Conservation (phyloP, 2,113 vertebrate species). For the Aythya baeri region DNA sequence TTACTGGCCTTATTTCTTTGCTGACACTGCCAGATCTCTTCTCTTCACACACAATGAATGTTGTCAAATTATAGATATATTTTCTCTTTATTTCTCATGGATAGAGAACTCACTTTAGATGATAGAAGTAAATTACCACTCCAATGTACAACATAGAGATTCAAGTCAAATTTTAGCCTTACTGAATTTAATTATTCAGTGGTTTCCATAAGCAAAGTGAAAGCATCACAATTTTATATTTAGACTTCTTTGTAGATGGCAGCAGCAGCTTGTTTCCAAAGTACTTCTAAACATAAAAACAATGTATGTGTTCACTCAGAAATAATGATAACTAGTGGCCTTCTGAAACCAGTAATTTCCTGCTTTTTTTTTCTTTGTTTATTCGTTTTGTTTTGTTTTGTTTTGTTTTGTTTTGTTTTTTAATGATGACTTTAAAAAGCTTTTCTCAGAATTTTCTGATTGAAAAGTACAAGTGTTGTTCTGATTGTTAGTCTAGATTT, state of each 20-base stretch:
- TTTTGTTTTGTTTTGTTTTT: not conserved
- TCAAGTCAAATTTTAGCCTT: constrained; percentile 51
- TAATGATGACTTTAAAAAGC: not conserved
- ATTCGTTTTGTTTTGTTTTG: not conserved
- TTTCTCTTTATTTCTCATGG: constrained; percentile 68
- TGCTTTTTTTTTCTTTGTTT: not conserved
- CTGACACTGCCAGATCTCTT: not conserved
- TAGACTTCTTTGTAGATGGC: constrained; percentile 76
- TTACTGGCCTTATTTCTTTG: constrained; percentile 40
- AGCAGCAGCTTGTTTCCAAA: constrained; percentile 79
- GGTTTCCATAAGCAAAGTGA: constrained; percentile 81
- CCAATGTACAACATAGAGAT: constrained; percentile 74
- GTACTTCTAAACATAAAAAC: constrained; percentile 70
- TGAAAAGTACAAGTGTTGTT: not conserved
- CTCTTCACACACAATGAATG: constrained; percentile 63
- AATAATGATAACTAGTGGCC: constrained; percentile 78
- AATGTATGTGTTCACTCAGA: constrained; percentile 65
- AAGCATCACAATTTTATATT: constrained; percentile 83
- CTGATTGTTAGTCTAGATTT: not conserved
- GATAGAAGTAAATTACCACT: constrained; percentile 81
- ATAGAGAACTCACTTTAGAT: constrained; percentile 43
- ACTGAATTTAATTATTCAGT: constrained; percentile 85
- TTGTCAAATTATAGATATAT: constrained; percentile 70
- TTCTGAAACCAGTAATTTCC: constrained; percentile 33
- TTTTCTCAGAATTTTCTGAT: not conserved